Conservation (phyloP, 2,113 vertebrate genomes). For the Perognathus longimembris region DNA sequence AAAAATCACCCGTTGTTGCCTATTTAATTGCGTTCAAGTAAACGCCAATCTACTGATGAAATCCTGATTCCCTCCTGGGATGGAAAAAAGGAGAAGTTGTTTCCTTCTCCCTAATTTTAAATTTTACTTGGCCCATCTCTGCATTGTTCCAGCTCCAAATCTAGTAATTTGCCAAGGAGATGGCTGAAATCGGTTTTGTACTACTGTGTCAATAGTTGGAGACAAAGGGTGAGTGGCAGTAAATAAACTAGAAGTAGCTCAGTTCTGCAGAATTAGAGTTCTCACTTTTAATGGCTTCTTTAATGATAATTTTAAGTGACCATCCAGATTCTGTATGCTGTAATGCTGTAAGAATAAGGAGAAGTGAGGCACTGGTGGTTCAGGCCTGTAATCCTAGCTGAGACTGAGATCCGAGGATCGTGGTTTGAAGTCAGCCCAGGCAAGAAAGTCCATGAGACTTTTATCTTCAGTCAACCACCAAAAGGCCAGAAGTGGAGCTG, state of each 20-base stretch:
- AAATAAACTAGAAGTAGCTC: constrained; percentile 31
- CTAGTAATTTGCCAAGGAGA: background rate
- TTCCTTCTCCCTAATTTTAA: background rate
- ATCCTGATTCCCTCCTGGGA: background rate
- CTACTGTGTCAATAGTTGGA: background rate
- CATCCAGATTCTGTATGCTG: background rate
- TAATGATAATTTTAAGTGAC: constrained; percentile 25
- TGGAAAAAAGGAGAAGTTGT: too few species aligned
- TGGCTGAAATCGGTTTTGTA: background rate
- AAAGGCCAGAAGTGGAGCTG: too few species aligned
- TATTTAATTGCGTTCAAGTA: background rate
- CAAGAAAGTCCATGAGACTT: too few species aligned
- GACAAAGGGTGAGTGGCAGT: background rate
- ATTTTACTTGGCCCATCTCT: background rate
- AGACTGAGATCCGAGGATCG: too few species aligned
- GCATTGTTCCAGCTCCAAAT: background rate
- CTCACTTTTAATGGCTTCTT: constrained; percentile 49
- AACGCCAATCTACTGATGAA: background rate
- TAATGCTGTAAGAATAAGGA: background rate
- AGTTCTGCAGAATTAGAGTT: constrained; percentile 20
- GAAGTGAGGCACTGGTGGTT: too few species aligned
- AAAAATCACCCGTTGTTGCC: background rate
- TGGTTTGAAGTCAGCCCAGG: too few species aligned
- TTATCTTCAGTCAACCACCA: too few species aligned
- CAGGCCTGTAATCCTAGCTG: too few species aligned